phyloP scores from a whole-genome alignment of 2,888 invertebrate genomes.

The Priapulus caudatus region DNA sequence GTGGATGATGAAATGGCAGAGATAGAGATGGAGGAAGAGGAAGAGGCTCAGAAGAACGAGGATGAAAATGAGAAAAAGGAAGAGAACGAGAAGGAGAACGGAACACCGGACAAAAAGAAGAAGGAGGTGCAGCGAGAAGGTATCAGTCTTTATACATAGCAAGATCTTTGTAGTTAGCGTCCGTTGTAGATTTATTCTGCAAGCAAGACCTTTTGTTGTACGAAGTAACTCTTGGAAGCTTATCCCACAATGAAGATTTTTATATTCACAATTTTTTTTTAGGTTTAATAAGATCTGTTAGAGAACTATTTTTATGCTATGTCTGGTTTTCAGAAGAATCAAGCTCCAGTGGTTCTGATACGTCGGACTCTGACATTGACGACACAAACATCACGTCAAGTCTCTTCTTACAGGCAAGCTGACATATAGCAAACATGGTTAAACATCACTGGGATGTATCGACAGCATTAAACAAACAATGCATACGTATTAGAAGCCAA shows the following conservation, averaged over 20 bases:
- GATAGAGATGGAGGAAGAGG: conserved; percentile 67
- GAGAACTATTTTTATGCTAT: conserved; percentile 8
- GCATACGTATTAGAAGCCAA: too few species aligned
- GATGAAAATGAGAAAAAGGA: conserved; percentile 11
- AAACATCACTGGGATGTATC: too few species aligned
- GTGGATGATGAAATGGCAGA: conserved; percentile 87
- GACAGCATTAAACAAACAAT: too few species aligned
- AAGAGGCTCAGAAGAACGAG: conserved; percentile 54
- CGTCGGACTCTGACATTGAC: conserved; percentile 47
- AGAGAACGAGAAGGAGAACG: conserved; percentile 15
- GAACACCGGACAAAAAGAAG: conserved; percentile 17
- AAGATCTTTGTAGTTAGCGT: too few species aligned
- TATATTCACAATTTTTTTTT: too few species aligned
- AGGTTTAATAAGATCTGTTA: too few species aligned
- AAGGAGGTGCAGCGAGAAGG: conserved; percentile 5
- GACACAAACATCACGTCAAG: conserved; percentile 30
- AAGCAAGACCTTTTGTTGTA: too few species aligned
- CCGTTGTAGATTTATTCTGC: too few species aligned
- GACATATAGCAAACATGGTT: conserved; percentile 5
- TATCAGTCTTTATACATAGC: too few species aligned
- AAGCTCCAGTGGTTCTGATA: conserved; percentile 58
- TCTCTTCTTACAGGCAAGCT: conserved; percentile 37
- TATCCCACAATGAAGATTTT: too few species aligned
- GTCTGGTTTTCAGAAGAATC: conserved; percentile 46
- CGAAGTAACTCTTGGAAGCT: too few species aligned